These are phyloP conservation scores for Oikopleura vanhoeffeni DNA, from an alignment of 23 tunicate genomes.

Conservation along the genomic window DNA sequence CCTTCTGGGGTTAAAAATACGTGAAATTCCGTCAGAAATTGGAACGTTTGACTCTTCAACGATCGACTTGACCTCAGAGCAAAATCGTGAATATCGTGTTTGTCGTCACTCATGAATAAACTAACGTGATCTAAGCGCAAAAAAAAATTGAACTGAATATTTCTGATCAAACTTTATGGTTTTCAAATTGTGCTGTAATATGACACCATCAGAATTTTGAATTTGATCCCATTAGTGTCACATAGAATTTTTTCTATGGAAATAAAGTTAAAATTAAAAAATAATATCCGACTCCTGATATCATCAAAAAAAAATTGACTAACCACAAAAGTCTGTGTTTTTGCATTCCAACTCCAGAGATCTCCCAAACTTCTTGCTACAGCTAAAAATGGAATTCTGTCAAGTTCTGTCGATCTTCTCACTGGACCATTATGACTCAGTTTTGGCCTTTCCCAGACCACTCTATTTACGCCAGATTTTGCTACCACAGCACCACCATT, in stretches of 20 bases:
- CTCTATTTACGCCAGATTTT: conserved; percentile 76
- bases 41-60: neutral
- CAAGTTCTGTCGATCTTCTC: conserved; percentile 64
- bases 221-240: no score
- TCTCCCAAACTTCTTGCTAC: conserved; percentile 79
- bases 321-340: conserved; percentile 49
- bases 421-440: conserved; percentile 53
- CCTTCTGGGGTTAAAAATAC: no score
- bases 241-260: no score
- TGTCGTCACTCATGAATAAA: neutral
- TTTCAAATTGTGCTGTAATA: no score
- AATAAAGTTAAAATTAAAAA: neutral
- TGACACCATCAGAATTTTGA: no score
- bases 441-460: conserved; percentile 82
- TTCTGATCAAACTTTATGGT: no score
- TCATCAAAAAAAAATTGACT: no score
- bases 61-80: neutral
- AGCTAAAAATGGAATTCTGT: conserved; percentile 84
- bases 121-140: neutral
- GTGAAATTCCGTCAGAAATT: neutral
- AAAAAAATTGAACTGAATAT: no score
- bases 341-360: conserved; percentile 74
- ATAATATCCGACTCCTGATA: neutral
- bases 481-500: conserved; percentile 81
- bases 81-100: neutral